Conservation (phyloP, 2,113 vertebrate species). For the Apodemus speciosus region DNA sequence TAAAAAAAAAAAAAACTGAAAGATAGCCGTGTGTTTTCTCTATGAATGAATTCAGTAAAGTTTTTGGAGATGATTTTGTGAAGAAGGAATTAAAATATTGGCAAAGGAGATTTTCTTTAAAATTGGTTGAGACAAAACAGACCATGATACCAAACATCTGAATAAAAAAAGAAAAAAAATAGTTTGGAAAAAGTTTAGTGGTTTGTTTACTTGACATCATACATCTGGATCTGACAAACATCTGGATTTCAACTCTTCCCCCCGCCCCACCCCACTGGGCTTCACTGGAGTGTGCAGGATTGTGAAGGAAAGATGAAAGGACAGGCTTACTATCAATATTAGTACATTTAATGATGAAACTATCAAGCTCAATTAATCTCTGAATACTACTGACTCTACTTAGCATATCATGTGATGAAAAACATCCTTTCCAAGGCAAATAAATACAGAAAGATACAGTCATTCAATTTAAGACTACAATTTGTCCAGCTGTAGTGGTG, state of each 20-base stretch:
- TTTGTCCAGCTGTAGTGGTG: not conserved
- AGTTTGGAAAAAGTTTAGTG: constrained; percentile 52
- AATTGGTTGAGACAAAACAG: constrained; percentile 17
- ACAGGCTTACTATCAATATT: not conserved
- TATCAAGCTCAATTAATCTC: constrained; percentile 39
- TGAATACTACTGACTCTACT: constrained; percentile 51
- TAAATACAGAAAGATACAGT: constrained; percentile 14
- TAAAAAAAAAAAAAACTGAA: not conserved
- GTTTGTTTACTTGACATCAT: constrained; percentile 65
- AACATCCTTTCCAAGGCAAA: not conserved
- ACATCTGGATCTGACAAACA: constrained; percentile 62
- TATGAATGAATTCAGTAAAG: not conserved
- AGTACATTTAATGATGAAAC: constrained; percentile 21
- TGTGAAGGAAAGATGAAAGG: not conserved
- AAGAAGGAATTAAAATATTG: constrained; percentile 44
- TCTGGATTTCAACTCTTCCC: constrained; percentile 50
- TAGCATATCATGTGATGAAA: not conserved
- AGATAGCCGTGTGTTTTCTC: not conserved
- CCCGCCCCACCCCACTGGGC: not conserved
- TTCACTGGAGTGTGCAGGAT: constrained; percentile 12
- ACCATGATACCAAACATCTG: constrained; percentile 66
- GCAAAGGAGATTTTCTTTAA: constrained; percentile 30
- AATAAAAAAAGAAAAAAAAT: constrained; percentile 57
- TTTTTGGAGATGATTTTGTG: constrained; percentile 42
- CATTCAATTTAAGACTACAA: constrained; percentile 34